A percentile compares a stretch with the other conserved stretches of the same genome.
Evolutionary conservation across 2,797 vertebrate species (phyloP).

Genomic region (Erpetoichthys calabaricus): DNA sequence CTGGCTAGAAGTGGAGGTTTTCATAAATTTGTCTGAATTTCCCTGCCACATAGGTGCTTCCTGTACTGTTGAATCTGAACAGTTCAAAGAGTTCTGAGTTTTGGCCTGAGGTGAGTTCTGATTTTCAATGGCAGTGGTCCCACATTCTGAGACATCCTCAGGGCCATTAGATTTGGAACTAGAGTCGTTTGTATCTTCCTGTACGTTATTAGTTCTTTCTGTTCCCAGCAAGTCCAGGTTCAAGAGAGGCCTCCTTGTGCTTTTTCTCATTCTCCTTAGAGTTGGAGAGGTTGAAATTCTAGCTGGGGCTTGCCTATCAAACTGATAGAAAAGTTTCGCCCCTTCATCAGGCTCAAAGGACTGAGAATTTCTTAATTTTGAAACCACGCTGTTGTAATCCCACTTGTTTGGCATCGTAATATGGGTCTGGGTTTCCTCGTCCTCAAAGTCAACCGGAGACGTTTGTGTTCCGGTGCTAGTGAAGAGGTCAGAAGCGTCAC

Average conservation of each 20-base stretch:
- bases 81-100: too few relatives aligned
- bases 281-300: constrained; percentile 81
- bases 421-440: constrained; percentile 50
- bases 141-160: too few relatives aligned
- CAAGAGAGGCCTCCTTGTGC: constrained; percentile 28
- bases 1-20: too few relatives aligned
- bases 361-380: constrained; percentile 34
- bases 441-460: constrained; percentile 12
- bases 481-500: constrained; percentile 22
- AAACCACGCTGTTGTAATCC: constrained; percentile 38
- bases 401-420: constrained; percentile 46
- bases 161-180: too few relatives aligned
- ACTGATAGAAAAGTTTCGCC: constrained; percentile 45
- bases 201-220: constrained; percentile 27
- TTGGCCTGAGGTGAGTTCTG: too few relatives aligned
- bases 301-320: constrained; percentile 58
- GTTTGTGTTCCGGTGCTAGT: constrained; percentile 45
- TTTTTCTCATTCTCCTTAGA: constrained; percentile 57
- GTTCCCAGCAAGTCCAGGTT: constrained; percentile 23
- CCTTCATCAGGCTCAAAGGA: constrained; percentile 26
- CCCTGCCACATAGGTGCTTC: too few relatives aligned
- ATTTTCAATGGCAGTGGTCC: too few relatives aligned
- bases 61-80: too few relatives aligned
- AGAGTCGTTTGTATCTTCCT: constrained; percentile 25
- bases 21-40: too few relatives aligned